phyloP scores from a whole-genome alignment of 2,797 vertebrate species.

The Nothura maculosa region DNA sequence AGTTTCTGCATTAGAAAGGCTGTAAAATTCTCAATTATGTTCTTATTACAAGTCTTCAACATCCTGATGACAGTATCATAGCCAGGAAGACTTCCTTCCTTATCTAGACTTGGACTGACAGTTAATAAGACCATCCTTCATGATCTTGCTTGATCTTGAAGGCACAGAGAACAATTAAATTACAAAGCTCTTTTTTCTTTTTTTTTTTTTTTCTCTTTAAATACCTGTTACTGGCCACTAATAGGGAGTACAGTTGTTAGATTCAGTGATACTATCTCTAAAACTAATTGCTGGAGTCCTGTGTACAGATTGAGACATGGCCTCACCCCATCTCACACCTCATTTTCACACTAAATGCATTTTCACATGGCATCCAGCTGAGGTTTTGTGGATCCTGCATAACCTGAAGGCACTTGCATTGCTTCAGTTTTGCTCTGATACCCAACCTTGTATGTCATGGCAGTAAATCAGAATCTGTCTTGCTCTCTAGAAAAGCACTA shows the following conservation, averaged over 20 bases:
- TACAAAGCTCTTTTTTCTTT: not conserved
- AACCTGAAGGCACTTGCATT: not conserved
- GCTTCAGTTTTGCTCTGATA: not conserved
- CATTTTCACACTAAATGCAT: not conserved
- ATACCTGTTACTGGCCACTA: not conserved
- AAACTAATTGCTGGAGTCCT: not conserved
- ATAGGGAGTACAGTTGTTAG: not conserved
- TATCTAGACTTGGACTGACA: not conserved
- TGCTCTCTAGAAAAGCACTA: not conserved
- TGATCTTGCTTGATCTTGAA: not conserved
- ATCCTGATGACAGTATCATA: not conserved
- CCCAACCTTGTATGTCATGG: not conserved
- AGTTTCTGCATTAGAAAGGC: not conserved
- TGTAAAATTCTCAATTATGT: not conserved
- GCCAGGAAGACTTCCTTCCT: not conserved
- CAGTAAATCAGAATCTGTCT: not conserved
- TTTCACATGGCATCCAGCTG: not conserved
- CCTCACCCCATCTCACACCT: not conserved
- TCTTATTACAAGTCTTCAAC: not conserved
- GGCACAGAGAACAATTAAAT: not conserved
- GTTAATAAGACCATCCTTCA: slow-evolving; percentile 8
- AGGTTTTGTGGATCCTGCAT: not conserved
- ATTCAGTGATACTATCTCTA: not conserved
- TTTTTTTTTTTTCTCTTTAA: not conserved
- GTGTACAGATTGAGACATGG: not conserved